These are phyloP conservation scores for Augochlorella aurata DNA, from an alignment of 2,888 invertebrate genomes.

Conservation along the genomic window DNA sequence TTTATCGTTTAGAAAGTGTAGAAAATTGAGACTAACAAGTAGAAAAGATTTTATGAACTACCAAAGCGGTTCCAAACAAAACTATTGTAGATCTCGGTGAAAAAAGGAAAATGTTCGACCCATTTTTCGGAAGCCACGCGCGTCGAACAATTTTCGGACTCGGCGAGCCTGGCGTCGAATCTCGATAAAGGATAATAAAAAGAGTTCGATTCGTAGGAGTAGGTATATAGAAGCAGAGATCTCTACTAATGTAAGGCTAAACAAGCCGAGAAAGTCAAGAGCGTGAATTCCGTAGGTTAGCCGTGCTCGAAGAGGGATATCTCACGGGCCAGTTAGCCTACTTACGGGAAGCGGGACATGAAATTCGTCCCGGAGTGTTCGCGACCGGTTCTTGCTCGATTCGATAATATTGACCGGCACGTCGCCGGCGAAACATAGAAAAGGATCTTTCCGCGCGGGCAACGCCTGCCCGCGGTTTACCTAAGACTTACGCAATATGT, in stretches of 20 bases:
- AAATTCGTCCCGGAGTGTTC: slow-evolving; percentile 58
- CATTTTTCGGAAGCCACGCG: background rate
- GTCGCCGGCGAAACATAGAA: slow-evolving; percentile 18
- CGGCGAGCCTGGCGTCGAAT: too few relatives aligned
- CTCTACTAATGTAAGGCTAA: slow-evolving; percentile 59
- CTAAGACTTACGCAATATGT: slow-evolving; percentile 62
- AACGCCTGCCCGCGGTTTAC: slow-evolving; percentile 48
- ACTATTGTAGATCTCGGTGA: background rate
- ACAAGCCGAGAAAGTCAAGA: slow-evolving; percentile 78
- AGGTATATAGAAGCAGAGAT: slow-evolving; percentile 46
- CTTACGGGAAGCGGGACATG: slow-evolving; percentile 67
- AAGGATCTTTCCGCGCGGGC: slow-evolving; percentile 11
- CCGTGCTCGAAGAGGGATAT: slow-evolving; percentile 64
- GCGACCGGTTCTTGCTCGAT: slow-evolving; percentile 53
- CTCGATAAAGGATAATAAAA: background rate
- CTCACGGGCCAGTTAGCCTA: slow-evolving; percentile 75
- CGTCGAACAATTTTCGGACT: too few relatives aligned
- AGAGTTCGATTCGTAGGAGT: slow-evolving; percentile 7
- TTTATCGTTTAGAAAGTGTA: background rate
- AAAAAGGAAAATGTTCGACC: background rate
- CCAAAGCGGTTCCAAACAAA: background rate
- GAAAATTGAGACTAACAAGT: background rate
- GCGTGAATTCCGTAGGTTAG: slow-evolving; percentile 64
- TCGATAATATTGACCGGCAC: slow-evolving; percentile 52
- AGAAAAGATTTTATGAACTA: background rate